Base-by-base conservation (phyloP, 2,113 vertebrate genomes). In the Scophthalmus maximus region DNA sequence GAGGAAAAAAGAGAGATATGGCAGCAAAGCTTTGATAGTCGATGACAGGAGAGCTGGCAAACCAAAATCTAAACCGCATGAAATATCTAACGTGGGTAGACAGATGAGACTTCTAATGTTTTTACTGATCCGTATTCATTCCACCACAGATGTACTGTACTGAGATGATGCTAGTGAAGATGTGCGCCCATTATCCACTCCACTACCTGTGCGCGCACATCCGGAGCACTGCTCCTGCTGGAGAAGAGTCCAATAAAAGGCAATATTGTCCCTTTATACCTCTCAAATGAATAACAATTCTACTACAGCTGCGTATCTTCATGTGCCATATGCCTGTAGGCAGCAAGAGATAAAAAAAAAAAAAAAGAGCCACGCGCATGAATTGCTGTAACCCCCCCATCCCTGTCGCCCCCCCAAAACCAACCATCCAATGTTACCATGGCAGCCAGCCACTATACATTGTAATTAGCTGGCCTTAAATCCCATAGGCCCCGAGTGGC, bases 371-470 rank as follows among this genome's bases (percentile, higher is more conserved):
- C 73, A 65, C 55, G 78, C 75, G 76, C 76, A 50, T 79, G 69
- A 78, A 64, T 83, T 77, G 49, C 34, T 63, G 36, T 15, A 34
- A 25, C 61, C 26, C 68, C 34, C 23, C 30, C 22, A 17, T 57
- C 47, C 49, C 73, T 22, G 32, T 42, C 6, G 5, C 34, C 56
- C 32, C 50, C 68, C 47, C 10, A 59, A 69, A 79, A 79, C 67
- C 72, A 85, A 59, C 73, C 77, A 79, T 26, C 60, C 50, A 34
- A 27, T 0, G 89, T 93, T 89, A 64, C 91, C 86, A 90, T 81
- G 84, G 88, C 84, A 87, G 68, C 84, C 78, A 84, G 81, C 27
- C 78, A 75, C 90, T 81, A 85, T 88, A 91, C 73, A 82, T 89
- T 82, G 75, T 88, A 90, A 92, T 92, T 90, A 92, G 83, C 75